Conservation (phyloP, 2,113 vertebrate species). For the Ammospiza caudacuta region DNA sequence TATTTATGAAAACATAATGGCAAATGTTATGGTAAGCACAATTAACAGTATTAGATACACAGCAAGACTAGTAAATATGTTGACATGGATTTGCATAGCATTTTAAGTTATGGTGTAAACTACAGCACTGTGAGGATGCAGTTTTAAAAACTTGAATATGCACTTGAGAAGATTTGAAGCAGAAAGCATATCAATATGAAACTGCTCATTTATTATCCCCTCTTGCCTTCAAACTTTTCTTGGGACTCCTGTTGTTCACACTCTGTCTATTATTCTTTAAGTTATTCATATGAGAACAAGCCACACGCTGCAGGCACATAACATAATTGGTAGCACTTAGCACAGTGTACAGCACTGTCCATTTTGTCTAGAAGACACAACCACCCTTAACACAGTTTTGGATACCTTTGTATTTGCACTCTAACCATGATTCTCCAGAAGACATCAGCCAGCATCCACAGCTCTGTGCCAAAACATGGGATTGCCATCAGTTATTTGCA, state of each 20-base stretch:
- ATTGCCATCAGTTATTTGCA: not conserved
- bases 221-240: not conserved
- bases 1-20: not conserved
- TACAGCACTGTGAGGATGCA: not conserved
- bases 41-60: not conserved
- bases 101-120: not conserved
- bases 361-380: not conserved
- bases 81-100: not conserved
- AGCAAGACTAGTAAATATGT: not conserved
- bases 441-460: not conserved
- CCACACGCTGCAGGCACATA: not conserved
- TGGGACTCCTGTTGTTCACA: not conserved
- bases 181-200: not conserved
- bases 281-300: not conserved
- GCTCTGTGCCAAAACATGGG: not conserved
- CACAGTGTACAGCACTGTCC: not conserved
- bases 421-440: not conserved
- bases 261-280: not conserved
- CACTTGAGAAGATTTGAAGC: not conserved
- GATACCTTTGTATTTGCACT: not conserved
- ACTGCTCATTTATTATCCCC: not conserved
- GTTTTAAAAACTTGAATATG: not conserved
- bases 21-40: not conserved
- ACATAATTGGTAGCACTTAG: not conserved
- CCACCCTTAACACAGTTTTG: not conserved